Conservation (phyloP, 1,140 invertebrate genomes). For the Penaeus indicus region DNA sequence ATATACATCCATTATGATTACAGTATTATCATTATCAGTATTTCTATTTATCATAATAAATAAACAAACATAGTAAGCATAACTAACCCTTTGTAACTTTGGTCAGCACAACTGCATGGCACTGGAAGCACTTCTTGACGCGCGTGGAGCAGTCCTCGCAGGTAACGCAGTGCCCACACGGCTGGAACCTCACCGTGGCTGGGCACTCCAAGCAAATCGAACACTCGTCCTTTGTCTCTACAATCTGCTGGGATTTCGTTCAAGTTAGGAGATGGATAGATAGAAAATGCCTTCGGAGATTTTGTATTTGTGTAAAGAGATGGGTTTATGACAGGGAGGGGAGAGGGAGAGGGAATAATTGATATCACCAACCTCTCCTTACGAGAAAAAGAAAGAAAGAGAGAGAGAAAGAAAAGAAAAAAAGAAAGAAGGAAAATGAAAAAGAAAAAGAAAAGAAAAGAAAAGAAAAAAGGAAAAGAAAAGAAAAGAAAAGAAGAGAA, state of each 20-base stretch:
- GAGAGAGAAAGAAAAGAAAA: not conserved
- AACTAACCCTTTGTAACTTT: constrained; percentile 67
- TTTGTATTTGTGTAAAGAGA: too few species aligned
- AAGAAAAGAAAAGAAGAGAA: not conserved
- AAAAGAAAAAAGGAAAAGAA: not conserved
- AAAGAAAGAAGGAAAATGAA: not conserved
- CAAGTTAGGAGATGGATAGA: too few species aligned
- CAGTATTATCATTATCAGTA: too few species aligned
- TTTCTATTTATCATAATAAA: too few species aligned
- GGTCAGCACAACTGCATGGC: constrained; percentile 71
- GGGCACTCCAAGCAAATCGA: constrained; percentile 80
- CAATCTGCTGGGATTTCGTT: constrained; percentile 30
- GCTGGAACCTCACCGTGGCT: constrained; percentile 79
- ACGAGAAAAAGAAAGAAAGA: too few species aligned
- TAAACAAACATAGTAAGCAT: not conserved
- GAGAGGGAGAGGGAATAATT: too few species aligned
- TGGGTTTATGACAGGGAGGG: too few species aligned
- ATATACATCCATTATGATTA: too few species aligned
- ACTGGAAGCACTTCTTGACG: constrained; percentile 86
- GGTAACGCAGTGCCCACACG: constrained; percentile 81
- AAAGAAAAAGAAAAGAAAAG: not conserved
- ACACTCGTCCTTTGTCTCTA: constrained; percentile 71
- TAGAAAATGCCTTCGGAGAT: too few species aligned
- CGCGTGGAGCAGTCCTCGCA: constrained; percentile 83
- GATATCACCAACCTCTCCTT: too few species aligned